These are phyloP conservation scores for Bergia sp. DNA, from an alignment of 92 coral and sea anemone genomes.

Conservation along the genomic window DNA sequence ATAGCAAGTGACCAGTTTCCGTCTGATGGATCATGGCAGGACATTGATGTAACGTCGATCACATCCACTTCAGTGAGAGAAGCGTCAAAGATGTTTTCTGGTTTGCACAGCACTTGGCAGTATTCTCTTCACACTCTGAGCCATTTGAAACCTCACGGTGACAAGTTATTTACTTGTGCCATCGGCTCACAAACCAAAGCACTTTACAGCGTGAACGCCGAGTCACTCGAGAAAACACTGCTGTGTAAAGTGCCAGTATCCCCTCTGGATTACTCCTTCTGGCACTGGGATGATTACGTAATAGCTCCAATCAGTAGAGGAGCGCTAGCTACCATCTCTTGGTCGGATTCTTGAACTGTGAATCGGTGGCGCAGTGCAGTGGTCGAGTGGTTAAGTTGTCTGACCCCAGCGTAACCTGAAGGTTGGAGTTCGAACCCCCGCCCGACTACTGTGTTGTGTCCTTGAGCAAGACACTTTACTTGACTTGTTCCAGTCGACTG, in stretches of 20 bases:
- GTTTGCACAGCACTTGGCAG: constrained; percentile 2
- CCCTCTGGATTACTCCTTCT: constrained; percentile 20
- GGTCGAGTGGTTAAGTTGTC: too few relatives aligned
- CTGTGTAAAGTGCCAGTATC: background rate
- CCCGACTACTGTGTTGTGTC: too few relatives aligned
- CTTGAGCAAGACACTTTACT: too few relatives aligned
- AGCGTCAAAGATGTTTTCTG: constrained; percentile 1
- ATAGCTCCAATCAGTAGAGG: constrained; percentile 23
- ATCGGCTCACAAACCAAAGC: constrained; percentile 19
- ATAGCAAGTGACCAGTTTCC: background rate
- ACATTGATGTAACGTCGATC: constrained; percentile 1
- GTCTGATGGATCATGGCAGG: background rate
- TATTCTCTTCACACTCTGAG: background rate
- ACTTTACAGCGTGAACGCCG: background rate
- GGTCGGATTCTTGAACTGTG: background rate
- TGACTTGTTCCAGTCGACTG: too few relatives aligned
- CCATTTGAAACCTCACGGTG: background rate
- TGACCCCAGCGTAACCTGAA: too few relatives aligned
- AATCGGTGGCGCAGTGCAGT: too few relatives aligned
- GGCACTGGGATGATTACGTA: constrained; percentile 24
- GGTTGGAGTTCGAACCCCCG: too few relatives aligned
- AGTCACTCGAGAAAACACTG: background rate
- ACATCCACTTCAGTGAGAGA: background rate
- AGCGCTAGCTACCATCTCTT: background rate
- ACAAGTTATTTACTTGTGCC: background rate